Conservation (phyloP, 2,888 invertebrate species). For the Ganaspis brasiliensis region DNA sequence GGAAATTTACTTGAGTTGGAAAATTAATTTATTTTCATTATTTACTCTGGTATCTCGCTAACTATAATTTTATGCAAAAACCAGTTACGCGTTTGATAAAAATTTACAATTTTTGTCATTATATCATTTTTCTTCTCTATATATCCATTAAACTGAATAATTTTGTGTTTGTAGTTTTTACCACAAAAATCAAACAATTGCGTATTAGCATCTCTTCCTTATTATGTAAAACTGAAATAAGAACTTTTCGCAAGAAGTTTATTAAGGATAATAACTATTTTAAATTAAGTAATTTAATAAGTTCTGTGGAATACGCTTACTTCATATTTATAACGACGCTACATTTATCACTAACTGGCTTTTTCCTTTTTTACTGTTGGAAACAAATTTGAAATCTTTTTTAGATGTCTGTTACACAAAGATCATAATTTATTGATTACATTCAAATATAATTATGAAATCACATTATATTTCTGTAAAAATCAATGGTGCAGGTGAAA, state of each 20-base stretch:
- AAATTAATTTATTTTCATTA: neutral
- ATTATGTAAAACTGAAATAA: neutral
- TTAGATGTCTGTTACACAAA: conserved; percentile 1
- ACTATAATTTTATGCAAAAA: conserved; percentile 27
- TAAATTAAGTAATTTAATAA: conserved; percentile 21
- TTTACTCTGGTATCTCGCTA: neutral
- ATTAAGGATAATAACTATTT: conserved; percentile 9
- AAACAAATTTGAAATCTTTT: neutral
- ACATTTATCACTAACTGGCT: neutral
- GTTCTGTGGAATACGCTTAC: neutral
- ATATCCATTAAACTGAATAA: too few species aligned
- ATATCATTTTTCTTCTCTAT: too few species aligned
- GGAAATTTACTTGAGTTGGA: neutral
- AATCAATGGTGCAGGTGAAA: conserved; percentile 4
- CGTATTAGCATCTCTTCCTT: neutral
- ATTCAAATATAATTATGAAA: neutral
- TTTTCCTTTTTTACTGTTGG: neutral
- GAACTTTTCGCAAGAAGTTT: neutral
- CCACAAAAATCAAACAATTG: too few species aligned
- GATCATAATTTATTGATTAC: neutral
- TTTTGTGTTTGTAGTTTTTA: too few species aligned
- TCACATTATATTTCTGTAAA: conserved; percentile 4
- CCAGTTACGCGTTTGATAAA: neutral
- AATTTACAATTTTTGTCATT: neutral
- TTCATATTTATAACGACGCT: neutral